Evolutionary conservation across 92 coral and sea anemone species (phyloP), one percentile per base, ranked within the genome.

Genomic region (Ricordea florida): DNA sequence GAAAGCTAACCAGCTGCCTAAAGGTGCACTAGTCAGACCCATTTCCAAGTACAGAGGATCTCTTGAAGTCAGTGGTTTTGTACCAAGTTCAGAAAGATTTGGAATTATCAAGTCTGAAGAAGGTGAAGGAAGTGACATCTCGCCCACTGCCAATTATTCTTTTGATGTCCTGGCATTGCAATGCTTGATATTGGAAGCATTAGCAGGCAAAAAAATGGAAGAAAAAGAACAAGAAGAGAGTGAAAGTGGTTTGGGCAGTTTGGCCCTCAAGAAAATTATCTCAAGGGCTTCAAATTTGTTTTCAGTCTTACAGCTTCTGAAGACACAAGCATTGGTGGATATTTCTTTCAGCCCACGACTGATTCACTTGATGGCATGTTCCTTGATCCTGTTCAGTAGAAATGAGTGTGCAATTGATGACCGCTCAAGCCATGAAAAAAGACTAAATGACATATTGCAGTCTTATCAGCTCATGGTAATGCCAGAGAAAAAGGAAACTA

Each of bases 81-180:
- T 40, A 9, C 88, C 92, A 45, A 87, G 84, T 2, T 10, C 65
- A 11, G 92, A 87, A 29, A 44, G 68, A 27, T 87, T 87, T 87
- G 92, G 92, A 8, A 61, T 61, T 23, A 32, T 73, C 70, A 58
- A 58, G 37, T 11, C 25, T 18, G 80, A 73, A 18, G 80, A 61
- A 16, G 70, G 59, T 22, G 72, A 62, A 7, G 35, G 30, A 17
- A 38, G 30, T 51, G 73, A 60, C 38, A 59, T 37, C 37, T 33
- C 51, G 7, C 41, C 70, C 2, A 29, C 77, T 24, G 73, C 73
- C 24, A 55, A 31, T 43, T 79, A 79, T 53, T 68, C 85, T 14
- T 66, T 79, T 58, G 85, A 79, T 79, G 74, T 79, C 25, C 80
- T 57, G 2, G 77, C 85, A 21, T 22, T 79, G 40, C 79, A 70